Evolutionary conservation across 1,140 invertebrate species (phyloP).

Genomic region (Penaeus vannamei): DNA sequence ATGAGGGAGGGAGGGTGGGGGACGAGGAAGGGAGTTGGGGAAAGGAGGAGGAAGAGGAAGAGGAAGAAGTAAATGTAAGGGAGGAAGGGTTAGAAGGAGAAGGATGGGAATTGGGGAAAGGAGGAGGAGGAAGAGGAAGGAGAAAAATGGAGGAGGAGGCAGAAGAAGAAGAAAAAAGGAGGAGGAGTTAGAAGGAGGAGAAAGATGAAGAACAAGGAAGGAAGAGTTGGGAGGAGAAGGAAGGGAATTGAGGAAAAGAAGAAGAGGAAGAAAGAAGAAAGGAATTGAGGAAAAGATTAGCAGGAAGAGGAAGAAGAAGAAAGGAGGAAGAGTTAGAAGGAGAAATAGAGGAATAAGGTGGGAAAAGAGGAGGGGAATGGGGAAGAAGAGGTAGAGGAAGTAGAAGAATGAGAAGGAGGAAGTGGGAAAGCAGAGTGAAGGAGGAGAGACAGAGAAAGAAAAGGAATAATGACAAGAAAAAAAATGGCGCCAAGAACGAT

Average conservation of each 20-base stretch:
- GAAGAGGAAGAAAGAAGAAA: background rate
- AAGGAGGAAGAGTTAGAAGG: background rate
- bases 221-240: background rate
- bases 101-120: background rate
- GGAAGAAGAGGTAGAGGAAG: background rate
- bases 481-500: background rate
- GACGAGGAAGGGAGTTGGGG: too few species aligned
- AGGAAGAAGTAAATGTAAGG: background rate
- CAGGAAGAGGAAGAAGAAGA: background rate
- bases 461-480: background rate
- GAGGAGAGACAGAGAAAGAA: background rate
- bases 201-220: background rate
- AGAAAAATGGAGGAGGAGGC: background rate
- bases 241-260: background rate
- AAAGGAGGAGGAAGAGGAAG: too few species aligned
- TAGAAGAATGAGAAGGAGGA: background rate
- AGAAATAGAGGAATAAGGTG: background rate
- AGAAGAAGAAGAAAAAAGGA: background rate
- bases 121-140: background rate
- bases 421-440: background rate
- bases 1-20: background rate
- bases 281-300: background rate
- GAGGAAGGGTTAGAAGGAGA: background rate
- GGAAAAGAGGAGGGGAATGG: background rate
- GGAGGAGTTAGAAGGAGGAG: background rate